Conservation (phyloP, 2,888 invertebrate species). For the Agrypnus murinus region DNA sequence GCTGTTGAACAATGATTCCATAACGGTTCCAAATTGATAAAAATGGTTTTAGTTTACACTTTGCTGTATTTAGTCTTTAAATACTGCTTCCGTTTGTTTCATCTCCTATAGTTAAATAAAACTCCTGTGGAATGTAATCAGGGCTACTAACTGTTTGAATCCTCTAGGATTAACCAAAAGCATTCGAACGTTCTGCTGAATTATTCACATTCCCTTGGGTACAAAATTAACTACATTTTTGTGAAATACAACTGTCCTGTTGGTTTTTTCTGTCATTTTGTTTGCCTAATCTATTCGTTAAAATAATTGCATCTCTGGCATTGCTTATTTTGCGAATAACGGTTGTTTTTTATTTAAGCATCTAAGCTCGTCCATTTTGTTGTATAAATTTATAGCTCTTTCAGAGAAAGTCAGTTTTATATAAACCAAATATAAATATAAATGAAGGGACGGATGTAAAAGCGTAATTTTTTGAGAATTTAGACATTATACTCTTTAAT, state of each 20-base stretch:
- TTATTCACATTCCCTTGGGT: slow-evolving; percentile 9
- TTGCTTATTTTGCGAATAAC: too few species aligned
- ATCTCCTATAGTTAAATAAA: background rate
- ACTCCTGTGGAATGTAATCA: slow-evolving; percentile 8
- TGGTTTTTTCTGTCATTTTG: background rate
- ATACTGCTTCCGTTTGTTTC: too few species aligned
- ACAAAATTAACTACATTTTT: slow-evolving; percentile 1
- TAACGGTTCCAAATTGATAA: background rate
- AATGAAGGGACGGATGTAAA: too few species aligned
- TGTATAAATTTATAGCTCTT: too few species aligned
- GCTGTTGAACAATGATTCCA: slow-evolving; percentile 4
- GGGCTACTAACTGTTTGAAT: slow-evolving; percentile 6
- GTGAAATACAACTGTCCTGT: background rate
- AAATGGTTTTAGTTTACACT: background rate
- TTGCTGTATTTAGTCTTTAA: background rate
- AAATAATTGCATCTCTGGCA: too few species aligned
- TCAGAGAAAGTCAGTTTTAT: too few species aligned
- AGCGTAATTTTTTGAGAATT: too few species aligned
- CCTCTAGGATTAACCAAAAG: slow-evolving; percentile 12
- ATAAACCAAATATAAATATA: too few species aligned
- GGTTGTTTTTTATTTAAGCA: too few species aligned
- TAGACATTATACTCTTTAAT: too few species aligned
- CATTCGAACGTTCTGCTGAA: slow-evolving; percentile 9
- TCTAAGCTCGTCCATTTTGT: too few species aligned
- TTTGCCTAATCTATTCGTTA: too few species aligned